phyloP scores from a whole-genome alignment of 2,113 vertebrate species.

The Hippotragus niger region DNA sequence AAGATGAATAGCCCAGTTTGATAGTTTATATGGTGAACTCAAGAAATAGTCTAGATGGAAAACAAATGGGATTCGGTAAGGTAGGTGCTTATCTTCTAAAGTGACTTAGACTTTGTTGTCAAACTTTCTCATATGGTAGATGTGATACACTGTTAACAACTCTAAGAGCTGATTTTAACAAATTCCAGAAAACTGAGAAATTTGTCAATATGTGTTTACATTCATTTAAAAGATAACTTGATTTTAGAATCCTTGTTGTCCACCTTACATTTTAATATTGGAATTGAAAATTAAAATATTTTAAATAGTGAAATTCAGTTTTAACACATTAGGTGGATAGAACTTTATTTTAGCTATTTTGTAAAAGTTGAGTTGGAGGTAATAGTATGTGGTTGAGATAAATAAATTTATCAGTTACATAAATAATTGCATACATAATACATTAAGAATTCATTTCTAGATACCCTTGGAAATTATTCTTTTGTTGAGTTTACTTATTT shows the following conservation, averaged over 20 bases:
- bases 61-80: background rate
- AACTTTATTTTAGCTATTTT: background rate
- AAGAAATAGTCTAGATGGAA: background rate
- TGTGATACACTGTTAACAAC: constrained; percentile 15
- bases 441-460: background rate
- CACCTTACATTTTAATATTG: constrained; percentile 29
- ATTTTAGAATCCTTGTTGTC: constrained; percentile 28
- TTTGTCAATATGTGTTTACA: background rate
- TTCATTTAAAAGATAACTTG: constrained; percentile 21
- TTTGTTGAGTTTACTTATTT: background rate
- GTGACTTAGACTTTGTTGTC: background rate
- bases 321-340: background rate
- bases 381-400: background rate
- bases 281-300: background rate
- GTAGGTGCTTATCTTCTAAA: background rate
- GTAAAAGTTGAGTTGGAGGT: background rate
- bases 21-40: constrained; percentile 18
- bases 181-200: constrained; percentile 23
- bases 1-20: background rate
- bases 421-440: background rate
- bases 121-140: background rate
- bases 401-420: background rate
- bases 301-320: background rate
- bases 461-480: background rate
- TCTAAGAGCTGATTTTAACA: background rate